Evolutionary conservation across 1,140 invertebrate genomes (phyloP).

Genomic region (Copidosoma floridanum): DNA sequence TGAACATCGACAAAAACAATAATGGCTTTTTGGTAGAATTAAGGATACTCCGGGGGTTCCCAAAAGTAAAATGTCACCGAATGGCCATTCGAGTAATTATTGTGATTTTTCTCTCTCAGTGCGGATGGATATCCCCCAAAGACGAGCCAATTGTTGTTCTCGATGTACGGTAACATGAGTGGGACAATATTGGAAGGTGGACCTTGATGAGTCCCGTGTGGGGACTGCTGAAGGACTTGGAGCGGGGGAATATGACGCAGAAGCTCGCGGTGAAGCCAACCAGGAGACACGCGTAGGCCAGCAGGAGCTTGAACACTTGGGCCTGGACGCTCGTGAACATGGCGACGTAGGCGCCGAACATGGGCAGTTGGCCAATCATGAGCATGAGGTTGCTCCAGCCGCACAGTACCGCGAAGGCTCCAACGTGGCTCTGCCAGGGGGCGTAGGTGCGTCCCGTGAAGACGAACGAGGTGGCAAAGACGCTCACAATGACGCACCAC

Average conservation of each 20-base stretch:
- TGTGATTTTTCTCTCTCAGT: no score
- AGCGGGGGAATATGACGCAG: slow-evolving; percentile 80
- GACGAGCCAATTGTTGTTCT: neutral
- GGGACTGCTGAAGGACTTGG: slow-evolving; percentile 74
- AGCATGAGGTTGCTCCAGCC: slow-evolving; percentile 86
- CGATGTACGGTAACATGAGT: neutral
- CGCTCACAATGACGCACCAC: slow-evolving; percentile 79
- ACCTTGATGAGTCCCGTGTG: slow-evolving; percentile 78
- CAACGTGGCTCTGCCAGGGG: slow-evolving; percentile 80
- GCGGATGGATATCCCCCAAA: no score
- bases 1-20: no score
- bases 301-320: slow-evolving; percentile 78
- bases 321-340: slow-evolving; percentile 84
- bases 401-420: slow-evolving; percentile 78
- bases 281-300: slow-evolving; percentile 79
- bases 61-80: no score
- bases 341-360: slow-evolving; percentile 82
- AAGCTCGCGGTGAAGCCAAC: slow-evolving; percentile 85
- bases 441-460: slow-evolving; percentile 73
- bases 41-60: no score
- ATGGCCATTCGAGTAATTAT: no score
- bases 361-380: slow-evolving; percentile 81
- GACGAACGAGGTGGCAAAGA: slow-evolving; percentile 77
- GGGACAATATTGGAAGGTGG: no score
- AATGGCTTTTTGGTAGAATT: no score